Conservation (phyloP, 2,888 invertebrate species). For the Callyntrura guangdongensis region DNA sequence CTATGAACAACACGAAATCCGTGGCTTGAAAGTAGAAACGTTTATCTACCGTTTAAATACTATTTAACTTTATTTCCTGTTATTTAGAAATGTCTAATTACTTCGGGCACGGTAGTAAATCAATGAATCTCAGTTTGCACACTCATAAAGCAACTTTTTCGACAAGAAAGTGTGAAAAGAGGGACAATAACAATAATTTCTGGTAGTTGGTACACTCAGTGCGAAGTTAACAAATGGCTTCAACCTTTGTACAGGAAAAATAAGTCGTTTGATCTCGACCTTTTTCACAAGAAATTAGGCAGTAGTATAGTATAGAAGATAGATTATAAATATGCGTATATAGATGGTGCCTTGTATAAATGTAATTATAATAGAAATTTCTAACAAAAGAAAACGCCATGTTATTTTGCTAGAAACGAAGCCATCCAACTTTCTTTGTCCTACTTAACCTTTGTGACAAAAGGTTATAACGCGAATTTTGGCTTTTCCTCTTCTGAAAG, state of each 20-base stretch:
- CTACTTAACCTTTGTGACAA: conserved; percentile 45
- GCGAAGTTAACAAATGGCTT: not conserved
- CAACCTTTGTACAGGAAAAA: not conserved
- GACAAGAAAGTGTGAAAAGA: too few species aligned
- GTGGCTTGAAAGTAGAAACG: not conserved
- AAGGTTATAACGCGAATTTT: conserved; percentile 1
- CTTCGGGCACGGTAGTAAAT: too few species aligned
- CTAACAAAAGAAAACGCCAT: not conserved
- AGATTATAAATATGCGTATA: not conserved
- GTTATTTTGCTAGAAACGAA: not conserved
- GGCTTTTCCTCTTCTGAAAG: conserved; percentile 35
- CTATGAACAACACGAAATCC: too few species aligned
- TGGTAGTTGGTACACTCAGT: not conserved
- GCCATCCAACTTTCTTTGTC: conserved; percentile 41
- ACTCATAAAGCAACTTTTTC: too few species aligned
- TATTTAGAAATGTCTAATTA: not conserved
- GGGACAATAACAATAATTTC: too few species aligned
- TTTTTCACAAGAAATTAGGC: not conserved
- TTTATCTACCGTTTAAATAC: not conserved
- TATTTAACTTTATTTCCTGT: not conserved
- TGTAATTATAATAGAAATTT: not conserved
- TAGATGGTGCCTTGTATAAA: too few species aligned
- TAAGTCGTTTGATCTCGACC: not conserved
- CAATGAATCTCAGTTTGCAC: not conserved
- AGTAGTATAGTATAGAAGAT: not conserved